A percentile compares a stretch with the other conserved stretches of the same genome.
These are phyloP conservation scores for Palythoa heliodiscus DNA, from an alignment of 92 coral and sea anemone species.

Conservation along the genomic window DNA sequence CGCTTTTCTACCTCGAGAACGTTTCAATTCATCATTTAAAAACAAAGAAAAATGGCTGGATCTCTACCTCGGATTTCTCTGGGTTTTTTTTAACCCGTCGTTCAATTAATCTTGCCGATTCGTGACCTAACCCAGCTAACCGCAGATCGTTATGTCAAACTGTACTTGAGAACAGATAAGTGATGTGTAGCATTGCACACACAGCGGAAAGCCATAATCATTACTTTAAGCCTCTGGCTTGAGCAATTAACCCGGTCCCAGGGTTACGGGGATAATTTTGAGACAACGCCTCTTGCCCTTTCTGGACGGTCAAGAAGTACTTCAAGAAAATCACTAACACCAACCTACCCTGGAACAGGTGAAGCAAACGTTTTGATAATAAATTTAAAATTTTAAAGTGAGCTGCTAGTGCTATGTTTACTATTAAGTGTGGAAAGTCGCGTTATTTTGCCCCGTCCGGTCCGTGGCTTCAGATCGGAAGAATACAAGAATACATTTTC, in stretches of 20 bases:
- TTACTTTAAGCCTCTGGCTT: conserved; percentile 12
- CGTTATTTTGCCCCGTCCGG: neutral
- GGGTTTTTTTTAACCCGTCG: neutral
- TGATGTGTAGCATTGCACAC: conserved; percentile 8
- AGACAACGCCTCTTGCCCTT: conserved; percentile 30
- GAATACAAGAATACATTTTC: conserved; percentile 14
- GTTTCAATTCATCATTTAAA: neutral
- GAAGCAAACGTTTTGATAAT: neutral
- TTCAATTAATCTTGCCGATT: conserved; percentile 4
- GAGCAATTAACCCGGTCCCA: conserved; percentile 40
- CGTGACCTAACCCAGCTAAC: conserved; percentile 31
- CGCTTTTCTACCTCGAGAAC: neutral
- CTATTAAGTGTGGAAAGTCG: neutral
- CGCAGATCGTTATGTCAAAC: conserved; percentile 26
- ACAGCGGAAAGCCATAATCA: conserved; percentile 32
- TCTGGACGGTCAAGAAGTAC: conserved; percentile 29
- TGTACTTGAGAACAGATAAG: conserved; percentile 20
- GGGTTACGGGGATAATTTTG: conserved; percentile 39
- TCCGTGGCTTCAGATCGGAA: neutral
- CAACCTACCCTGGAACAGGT: neutral
- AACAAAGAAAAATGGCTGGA: neutral
- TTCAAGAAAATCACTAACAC: conserved; percentile 4
- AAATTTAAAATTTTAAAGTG: neutral
- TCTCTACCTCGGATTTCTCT: neutral
- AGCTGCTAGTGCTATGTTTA: neutral